phyloP scores from a whole-genome alignment of 1,140 invertebrate genomes.

The Aphis craccivora region DNA sequence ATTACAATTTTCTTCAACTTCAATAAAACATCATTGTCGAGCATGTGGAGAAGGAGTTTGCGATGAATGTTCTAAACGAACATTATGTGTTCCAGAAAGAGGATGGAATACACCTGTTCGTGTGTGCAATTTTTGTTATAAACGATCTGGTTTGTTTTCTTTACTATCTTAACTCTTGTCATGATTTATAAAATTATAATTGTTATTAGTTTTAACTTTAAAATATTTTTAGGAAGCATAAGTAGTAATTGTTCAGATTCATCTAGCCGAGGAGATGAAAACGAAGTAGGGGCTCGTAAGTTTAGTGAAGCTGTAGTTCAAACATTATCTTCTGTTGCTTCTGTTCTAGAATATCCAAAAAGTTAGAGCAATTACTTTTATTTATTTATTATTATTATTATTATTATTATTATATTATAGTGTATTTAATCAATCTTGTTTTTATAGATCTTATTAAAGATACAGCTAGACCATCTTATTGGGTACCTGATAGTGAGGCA shows the following conservation, averaged over 20 bases:
- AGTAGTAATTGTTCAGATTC: constrained; percentile 51
- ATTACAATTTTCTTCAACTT: constrained; percentile 66
- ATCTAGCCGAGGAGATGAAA: constrained; percentile 62
- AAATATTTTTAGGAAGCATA: constrained; percentile 23
- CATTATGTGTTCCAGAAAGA: constrained; percentile 70
- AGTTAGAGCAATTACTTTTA: constrained; percentile 62
- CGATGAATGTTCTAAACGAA: constrained; percentile 70
- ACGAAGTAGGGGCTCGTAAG: constrained; percentile 70
- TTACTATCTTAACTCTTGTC: neutral
- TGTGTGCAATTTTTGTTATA: constrained; percentile 73
- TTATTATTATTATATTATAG: constrained; percentile 29
- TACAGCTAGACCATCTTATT: constrained; percentile 79
- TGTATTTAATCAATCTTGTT: constrained; percentile 56
- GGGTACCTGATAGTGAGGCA: constrained; percentile 79
- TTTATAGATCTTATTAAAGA: constrained; percentile 78
- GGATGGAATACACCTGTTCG: constrained; percentile 74
- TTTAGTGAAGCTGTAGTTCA: constrained; percentile 73
- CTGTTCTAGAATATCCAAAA: constrained; percentile 69
- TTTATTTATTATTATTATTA: constrained; percentile 46
- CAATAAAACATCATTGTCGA: constrained; percentile 81
- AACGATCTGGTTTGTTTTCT: constrained; percentile 48
- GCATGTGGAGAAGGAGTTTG: constrained; percentile 79
- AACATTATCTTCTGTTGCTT: constrained; percentile 70
- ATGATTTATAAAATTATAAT: neutral
- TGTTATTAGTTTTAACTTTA: neutral